Base-by-base conservation (phyloP, 1,140 invertebrate species). In the Platyura marginata region DNA sequence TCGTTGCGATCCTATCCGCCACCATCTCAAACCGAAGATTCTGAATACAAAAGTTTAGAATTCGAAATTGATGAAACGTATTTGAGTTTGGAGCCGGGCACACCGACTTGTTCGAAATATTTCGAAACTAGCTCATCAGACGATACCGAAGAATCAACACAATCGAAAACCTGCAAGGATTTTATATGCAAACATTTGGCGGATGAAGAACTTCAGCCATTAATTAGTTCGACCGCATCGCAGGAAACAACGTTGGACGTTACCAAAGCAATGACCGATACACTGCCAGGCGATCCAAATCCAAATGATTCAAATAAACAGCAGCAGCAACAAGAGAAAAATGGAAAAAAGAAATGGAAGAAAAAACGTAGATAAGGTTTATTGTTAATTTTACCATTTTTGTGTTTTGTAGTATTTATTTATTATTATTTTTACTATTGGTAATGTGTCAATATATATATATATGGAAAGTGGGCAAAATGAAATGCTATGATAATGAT, bases 121-220 rank as follows among this genome's bases (percentile, higher is more conserved):
- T n/a, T n/a, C n/a, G n/a, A n/a, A n/a, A 29, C 25, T 13, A 29
- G 25, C 25, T 13, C 25, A 29, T 29, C 13, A 29, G 25, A 29
- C 25, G 13, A 6, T 29, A 29, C 25, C 25, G 13, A 29, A 29
- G 25, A 29, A 19, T 38, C 36, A 11, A 18, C 36, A 11, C 36
- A 38, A 20, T 18, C 15, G 15, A 38, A 38, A 20, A 21, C n/a
- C 21, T 22, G 9, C 20, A 40, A 22, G n/a, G 19, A 18, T 21
- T 11, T 21, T 2, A 18, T 22, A 9, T 11, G 15, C 15, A 11
- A 36, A 9, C 10, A 13, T 21, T 20, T 11, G 6, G 13, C 8
- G 20, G 38, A 40, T 43, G 49, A 50, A 25, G 49, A 50, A 34
- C 20, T 48, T 18, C 43, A 45, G n/a, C 49, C 49, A 10, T 42